Evolutionary conservation across 1,140 invertebrate genomes (phyloP), one percentile per base, ranked within the genome.

Genomic region (Medauroidea extradentata): DNA sequence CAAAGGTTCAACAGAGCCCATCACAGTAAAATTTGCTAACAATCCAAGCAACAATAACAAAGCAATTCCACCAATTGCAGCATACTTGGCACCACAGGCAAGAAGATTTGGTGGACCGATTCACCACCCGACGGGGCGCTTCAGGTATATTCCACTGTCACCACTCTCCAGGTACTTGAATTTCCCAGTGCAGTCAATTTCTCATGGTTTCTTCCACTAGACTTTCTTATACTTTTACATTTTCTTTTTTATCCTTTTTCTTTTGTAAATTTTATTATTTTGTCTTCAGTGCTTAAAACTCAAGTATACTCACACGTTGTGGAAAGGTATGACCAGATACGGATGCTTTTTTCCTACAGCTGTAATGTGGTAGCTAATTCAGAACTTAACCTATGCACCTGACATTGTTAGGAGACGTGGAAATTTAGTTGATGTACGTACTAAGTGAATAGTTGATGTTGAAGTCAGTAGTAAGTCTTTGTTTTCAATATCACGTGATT

Each of bases 11-110:
- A 90, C 91, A 58, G 96, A 99, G 77, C 94, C 95, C 38, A 97
- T 99, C 67, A 98, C 95, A 38, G 97, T 99, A 61, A 99, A 99
- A 80, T 99, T 99, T 78, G 97, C 97, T 61, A 99, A 99, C 78
- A 98, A 96, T 75, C 92, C 93, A n/a, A 94, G 91, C 80, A 94
- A 91, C 82, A 93, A 92, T 78, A 88, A 87, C 72, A 94, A 94
- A 77, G 90, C 90, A 60, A 83, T 95, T 73, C 89, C 91, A 66
- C 93, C 94, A 29, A 78, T 97, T 71, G 90, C 93, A 29, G 94
- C 94, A 39, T 98, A 98, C 76, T 80, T 98, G 67, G 85, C 91
- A 63, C 90, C 91, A 19, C 87, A 89, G 71, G 76, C 84, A 66
- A 79, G 91, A 60, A 83, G 91, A 66, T 95, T 90, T 80, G 91